Base-by-base conservation (phyloP, 2,797 vertebrate genomes). In the Acanthis flammea region DNA sequence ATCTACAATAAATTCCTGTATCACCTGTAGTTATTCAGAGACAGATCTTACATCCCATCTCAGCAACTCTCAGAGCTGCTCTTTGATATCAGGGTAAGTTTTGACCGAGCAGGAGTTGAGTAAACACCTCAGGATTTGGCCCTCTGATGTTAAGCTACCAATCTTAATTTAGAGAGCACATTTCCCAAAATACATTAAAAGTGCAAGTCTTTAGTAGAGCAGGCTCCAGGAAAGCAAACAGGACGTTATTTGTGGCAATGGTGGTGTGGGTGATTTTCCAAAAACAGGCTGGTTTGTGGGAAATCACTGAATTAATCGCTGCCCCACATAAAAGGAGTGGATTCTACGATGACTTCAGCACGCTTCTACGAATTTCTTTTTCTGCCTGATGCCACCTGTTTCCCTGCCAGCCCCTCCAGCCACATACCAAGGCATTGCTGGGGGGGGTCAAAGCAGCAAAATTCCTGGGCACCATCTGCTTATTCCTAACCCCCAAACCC, bases 301-400 rank as follows among this genome's bases (percentile, higher is more conserved):
- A 95, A 97, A 96, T 95, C 18, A 3, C 86, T 14, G 85, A 95
- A 96, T 97, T 96, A 96, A 97, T 98, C 54, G 4, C 66, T 45
- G 74, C 86, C 55, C 33, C 6, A 42, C 96, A 97, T 94, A 89
- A 97, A 98, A 96, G 95, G 65, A 51, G 33, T 51, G 65, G 65
- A 85, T 93, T 95, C 96, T 92, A 86, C 96, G 90, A 73, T 88
- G 96, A 97, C 97, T 97, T 97, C 96, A 92, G 91, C 91, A 87
- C 10, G 88, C 93, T 97, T 86, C 95, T 88, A 82, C 75, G 94
- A 94, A 96, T 97, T 96, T 97, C 93, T 97, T 97, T 97, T 94
- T 97, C 96, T 17, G 54, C 93, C 95, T 78, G 75, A 72, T 86
- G 95, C 96, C 97, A 98, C 97, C 97, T 98, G 97, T 96, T 97